phyloP scores from a whole-genome alignment of 1,140 invertebrate species.

The Leucophenga varia region DNA sequence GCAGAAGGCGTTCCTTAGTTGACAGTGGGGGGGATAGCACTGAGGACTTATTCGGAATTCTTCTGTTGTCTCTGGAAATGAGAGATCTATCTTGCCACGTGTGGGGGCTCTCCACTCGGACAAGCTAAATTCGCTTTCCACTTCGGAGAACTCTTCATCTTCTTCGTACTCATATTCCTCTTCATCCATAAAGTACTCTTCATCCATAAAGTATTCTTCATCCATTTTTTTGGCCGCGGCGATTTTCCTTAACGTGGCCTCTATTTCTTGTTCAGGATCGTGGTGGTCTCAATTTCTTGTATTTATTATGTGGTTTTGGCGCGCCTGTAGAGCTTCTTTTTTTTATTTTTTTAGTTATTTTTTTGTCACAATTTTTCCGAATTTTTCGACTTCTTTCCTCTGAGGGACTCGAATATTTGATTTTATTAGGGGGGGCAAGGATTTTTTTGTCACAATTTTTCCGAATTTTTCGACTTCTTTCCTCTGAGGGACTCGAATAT shows the following conservation, averaged over 20 bases:
- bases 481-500: too few species aligned
- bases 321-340: too few species aligned
- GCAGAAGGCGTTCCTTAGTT: slow-evolving; percentile 74
- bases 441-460: too few species aligned
- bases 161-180: slow-evolving; percentile 16
- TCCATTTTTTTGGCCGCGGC: slow-evolving; percentile 1
- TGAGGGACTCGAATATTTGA: too few species aligned
- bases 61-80: slow-evolving; percentile 39
- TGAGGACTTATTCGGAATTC: slow-evolving; percentile 30
- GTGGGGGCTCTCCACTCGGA: slow-evolving; percentile 31
- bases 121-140: slow-evolving; percentile 23
- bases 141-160: slow-evolving; percentile 4
- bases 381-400: too few species aligned
- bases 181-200: slow-evolving; percentile 18
- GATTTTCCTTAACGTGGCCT: slow-evolving; percentile 31
- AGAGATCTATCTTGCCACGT: slow-evolving; percentile 42
- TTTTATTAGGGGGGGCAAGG: too few species aligned
- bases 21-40: slow-evolving; percentile 68
- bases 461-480: too few species aligned
- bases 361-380: too few species aligned
- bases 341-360: too few species aligned
- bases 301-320: too few species aligned
- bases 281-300: too few species aligned
- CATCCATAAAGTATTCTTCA: slow-evolving; percentile 15
- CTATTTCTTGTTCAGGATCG: too few species aligned